These are phyloP conservation scores for Microtus ochrogaster DNA, from an alignment of 2,113 vertebrate genomes.

Conservation along the genomic window DNA sequence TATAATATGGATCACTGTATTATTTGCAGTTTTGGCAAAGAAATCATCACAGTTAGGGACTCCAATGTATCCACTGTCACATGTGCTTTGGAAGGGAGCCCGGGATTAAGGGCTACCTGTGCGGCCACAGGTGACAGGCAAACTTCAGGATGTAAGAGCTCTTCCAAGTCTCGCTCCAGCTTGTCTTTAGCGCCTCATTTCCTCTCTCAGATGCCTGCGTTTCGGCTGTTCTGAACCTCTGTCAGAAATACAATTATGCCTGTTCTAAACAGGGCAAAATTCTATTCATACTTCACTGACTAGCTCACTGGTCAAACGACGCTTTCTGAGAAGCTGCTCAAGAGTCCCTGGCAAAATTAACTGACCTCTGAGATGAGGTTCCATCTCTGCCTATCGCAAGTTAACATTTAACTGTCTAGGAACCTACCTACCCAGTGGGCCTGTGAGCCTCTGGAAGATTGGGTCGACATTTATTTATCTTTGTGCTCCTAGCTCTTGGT, in stretches of 20 bases:
- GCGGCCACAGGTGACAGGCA: slow-evolving; percentile 16
- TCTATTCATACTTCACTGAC: background rate
- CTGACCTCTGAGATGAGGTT: background rate
- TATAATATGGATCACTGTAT: background rate
- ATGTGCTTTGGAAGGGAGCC: background rate
- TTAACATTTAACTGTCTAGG: slow-evolving; percentile 12
- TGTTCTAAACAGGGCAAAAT: slow-evolving; percentile 26
- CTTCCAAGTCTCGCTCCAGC: slow-evolving; percentile 14
- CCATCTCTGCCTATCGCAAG: background rate
- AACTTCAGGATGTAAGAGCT: background rate
- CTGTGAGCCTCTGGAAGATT: background rate
- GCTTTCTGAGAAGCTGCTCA: slow-evolving; percentile 43
- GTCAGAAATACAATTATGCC: background rate
- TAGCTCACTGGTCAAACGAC: background rate
- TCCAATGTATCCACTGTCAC: background rate
- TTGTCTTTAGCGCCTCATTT: background rate
- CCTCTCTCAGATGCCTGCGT: background rate
- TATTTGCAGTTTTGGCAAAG: slow-evolving; percentile 33
- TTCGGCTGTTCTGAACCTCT: slow-evolving; percentile 1
- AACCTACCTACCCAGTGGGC: background rate
- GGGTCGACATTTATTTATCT: background rate
- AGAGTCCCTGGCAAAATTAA: background rate
- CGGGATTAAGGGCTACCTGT: background rate
- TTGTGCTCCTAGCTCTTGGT: background rate
- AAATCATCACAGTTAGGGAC: background rate